Evolutionary conservation across 2,888 invertebrate genomes (phyloP).

Genomic region (Aphidius colemani): DNA sequence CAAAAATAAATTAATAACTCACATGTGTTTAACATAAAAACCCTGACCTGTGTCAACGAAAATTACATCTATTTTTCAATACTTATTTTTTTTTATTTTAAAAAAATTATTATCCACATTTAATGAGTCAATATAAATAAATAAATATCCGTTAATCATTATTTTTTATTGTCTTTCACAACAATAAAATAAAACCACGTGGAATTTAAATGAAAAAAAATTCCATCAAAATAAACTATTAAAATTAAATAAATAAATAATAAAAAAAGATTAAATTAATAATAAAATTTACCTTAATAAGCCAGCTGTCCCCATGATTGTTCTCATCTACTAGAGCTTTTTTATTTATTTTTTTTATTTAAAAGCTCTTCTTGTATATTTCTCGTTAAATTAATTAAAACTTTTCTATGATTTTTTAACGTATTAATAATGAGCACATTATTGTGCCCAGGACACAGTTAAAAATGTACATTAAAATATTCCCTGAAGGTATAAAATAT

Average conservation of each 20-base stretch:
- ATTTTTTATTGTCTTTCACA: too few relatives aligned
- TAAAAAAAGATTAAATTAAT: conserved; percentile 2
- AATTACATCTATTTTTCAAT: neutral
- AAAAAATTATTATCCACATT: too few relatives aligned
- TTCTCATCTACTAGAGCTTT: neutral
- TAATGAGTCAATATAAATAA: too few relatives aligned
- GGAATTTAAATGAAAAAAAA: neutral
- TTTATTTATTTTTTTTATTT: neutral
- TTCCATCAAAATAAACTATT: neutral
- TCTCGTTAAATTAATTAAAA: neutral
- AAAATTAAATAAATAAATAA: neutral
- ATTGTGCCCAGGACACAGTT: conserved; percentile 39
- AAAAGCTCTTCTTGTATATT: neutral
- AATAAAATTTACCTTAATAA: conserved; percentile 8
- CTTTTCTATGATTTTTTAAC: neutral
- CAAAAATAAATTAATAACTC: too few relatives aligned
- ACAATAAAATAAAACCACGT: too few relatives aligned
- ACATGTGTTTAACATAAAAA: neutral
- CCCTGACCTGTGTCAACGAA: conserved; percentile 13
- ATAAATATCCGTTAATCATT: too few relatives aligned
- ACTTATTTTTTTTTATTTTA: too few relatives aligned
- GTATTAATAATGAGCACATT: conserved; percentile 32
- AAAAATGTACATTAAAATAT: conserved; percentile 38
- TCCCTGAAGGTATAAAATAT: too few relatives aligned
- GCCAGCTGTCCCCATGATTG: conserved; percentile 9